Base-by-base conservation (phyloP, 2,797 vertebrate genomes). In the Florisuga fusca region DNA sequence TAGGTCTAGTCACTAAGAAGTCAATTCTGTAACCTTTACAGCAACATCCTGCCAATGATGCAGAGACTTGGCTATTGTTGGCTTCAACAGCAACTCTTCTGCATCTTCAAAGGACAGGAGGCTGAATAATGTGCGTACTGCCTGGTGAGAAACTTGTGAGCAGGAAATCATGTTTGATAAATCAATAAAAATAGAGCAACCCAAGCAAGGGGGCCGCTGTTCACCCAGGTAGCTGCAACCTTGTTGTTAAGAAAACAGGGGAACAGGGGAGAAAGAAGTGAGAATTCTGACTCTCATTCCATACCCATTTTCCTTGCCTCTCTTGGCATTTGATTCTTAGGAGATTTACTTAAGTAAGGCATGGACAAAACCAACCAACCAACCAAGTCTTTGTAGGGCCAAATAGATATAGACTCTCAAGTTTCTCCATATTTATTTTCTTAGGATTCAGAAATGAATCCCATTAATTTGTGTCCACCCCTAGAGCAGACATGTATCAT, bases 11-110 rank as follows among this genome's bases (percentile, higher is more conserved):
- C 45, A 62, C 81, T 1, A 12, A 90, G 81, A 61, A 85, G 90
- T 62, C 72, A 15, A 6, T 81, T 55, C 89, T 6, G 74, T 76
- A 75, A 73, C 68, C 89, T 91, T 61, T 16, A 1, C 67, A 87
- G 89, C 76, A 41, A 64, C 94, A 95, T 95, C 94, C 96, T 95
- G 94, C 71, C 87, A 29, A 8, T 33, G 79, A 45, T 41, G 92
- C 86, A 27, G 79, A 57, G 63, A 12, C 63, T 59, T 25, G 4
- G 73, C 85, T 91, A 16, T 38, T 66, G 62, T 78, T 75, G 80
- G 67, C 94, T 93, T 58, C 80, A 23, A 1, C 62, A 50, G 72
- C 79, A 61, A 12, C 46, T 68, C 81, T 63, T 46, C 51, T 73
- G 59, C 71, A 17, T 59, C 95, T 94, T 90, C 92, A 90, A 88